Percentiles rank a stretch among this genome's conserved stretches.
phyloP scores from a whole-genome alignment of 2,113 vertebrate species.

The Prietella phreatophila region DNA sequence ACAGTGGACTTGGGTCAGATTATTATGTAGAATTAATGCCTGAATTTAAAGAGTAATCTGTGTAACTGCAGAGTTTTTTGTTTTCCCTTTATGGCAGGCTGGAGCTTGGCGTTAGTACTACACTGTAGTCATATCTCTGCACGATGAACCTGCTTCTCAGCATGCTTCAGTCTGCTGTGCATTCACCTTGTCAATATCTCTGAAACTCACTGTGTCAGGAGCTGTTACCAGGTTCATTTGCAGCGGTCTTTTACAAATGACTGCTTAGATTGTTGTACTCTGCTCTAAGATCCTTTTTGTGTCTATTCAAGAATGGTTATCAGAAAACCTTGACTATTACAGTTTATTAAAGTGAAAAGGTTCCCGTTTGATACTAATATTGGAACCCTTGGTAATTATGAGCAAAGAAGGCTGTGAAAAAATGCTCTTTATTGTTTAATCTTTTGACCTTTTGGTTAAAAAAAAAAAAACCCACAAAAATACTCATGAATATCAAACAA shows the following conservation, averaged over 20 bases:
- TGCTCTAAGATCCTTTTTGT: neutral
- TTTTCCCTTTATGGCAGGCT: neutral
- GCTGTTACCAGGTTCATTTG: neutral
- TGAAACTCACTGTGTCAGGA: neutral
- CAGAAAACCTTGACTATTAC: neutral
- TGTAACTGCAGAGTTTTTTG: neutral
- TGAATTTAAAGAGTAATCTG: slow-evolving; percentile 55
- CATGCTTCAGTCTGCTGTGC: neutral
- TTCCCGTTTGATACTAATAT: no score
- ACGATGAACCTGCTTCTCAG: neutral
- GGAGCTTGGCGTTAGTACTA: neutral
- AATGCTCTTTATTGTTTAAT: no score
- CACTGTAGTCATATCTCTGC: neutral
- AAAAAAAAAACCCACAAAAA: no score
- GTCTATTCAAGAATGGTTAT: neutral
- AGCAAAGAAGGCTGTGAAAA: no score
- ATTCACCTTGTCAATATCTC: neutral
- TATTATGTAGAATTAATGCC: slow-evolving; percentile 61
- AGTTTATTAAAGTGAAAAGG: neutral
- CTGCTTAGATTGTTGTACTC: neutral
- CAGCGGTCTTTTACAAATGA: neutral
- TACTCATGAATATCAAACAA: no score
- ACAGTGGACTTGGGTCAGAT: slow-evolving; percentile 13
- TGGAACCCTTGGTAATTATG: no score
- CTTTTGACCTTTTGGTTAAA: no score